Percentiles rank a stretch among this genome's conserved stretches.
These are phyloP conservation scores for Chrysocyon brachyurus DNA, from an alignment of 2,797 vertebrate species.

Conservation along the genomic window DNA sequence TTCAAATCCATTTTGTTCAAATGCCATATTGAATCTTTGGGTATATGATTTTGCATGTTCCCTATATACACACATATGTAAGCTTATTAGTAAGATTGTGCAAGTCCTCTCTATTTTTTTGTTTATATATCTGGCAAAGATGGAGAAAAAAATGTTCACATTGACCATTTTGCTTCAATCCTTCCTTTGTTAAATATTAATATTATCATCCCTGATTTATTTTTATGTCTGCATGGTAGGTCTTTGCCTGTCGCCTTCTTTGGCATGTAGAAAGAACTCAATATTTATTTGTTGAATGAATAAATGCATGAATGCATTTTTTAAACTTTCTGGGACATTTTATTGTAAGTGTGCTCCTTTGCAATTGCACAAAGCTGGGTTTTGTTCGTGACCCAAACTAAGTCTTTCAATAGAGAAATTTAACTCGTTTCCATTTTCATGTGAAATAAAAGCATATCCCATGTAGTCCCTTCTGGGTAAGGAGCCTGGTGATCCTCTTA, in stretches of 20 bases:
- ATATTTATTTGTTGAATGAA: constrained; percentile 77
- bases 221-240: constrained; percentile 65
- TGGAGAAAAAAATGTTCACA: constrained; percentile 13
- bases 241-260: constrained; percentile 61
- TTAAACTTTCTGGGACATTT: constrained; percentile 59
- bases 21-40: background rate
- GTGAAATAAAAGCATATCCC: background rate
- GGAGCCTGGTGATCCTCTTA: background rate
- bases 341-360: constrained; percentile 14
- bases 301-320: constrained; percentile 73
- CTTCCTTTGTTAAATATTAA: constrained; percentile 77
- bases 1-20: constrained; percentile 1
- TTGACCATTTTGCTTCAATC: constrained; percentile 43
- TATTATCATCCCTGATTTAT: constrained; percentile 56
- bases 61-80: background rate
- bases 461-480: background rate
- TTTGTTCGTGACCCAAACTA: constrained; percentile 65
- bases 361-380: background rate
- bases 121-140: background rate
- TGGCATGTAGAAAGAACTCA: constrained; percentile 58
- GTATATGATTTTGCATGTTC: background rate
- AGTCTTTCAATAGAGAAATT: constrained; percentile 15
- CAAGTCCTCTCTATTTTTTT: background rate
- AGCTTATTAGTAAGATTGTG: background rate
- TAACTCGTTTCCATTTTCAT: background rate